Base-by-base conservation (phyloP, 1,140 invertebrate species). In the Caerostris darwini region DNA sequence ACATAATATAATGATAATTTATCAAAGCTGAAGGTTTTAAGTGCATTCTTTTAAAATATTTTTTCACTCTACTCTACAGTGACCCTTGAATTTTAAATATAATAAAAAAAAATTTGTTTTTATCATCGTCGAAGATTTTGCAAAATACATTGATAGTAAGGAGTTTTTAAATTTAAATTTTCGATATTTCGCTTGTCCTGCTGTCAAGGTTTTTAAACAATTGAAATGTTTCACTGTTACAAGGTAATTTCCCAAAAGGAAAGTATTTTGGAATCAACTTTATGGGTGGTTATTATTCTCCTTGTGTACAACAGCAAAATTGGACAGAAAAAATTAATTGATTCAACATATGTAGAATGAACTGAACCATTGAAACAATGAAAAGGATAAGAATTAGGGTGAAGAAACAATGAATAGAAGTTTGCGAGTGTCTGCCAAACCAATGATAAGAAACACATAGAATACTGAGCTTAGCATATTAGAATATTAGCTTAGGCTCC, bases 131-230 rank as follows among this genome's bases (percentile, higher is more conserved):
- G 53, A 77, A 77, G 34, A 12, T 77, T 77, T 77, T 34, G 71
- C 8, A 77, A 77, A 77, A 50, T 12, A 34, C 53, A 77, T 53
- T 5, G 34, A 77, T 53, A 34, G 8, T 7, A 50, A 5, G 12
- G 34, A 3, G 71, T 64, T 34, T 77, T 77, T 77, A 3, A 50
- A 8, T 77, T 77, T 12, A 50, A 53, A 53, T 50, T 77, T 50
- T 12, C 14, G 71, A 12, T 5, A 3, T 4, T 50, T 4, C 69
- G 12, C 5, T 5, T 77, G 3, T 77, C 12, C 53, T 12, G 3
- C 3, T 77, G 3, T 12, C 71, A 77, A 77, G 71, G 71, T 77
- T 77, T 34, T 77, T 77, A 77, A 77, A 77, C 71, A 77, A 77
- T 77, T 50, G 71, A 12, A 5, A 53, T 50, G 50, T 53, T 53